Evolutionary conservation across 2,888 invertebrate genomes (phyloP), one percentile per base, ranked within the genome.

Genomic region (Phengaris alcon): DNA sequence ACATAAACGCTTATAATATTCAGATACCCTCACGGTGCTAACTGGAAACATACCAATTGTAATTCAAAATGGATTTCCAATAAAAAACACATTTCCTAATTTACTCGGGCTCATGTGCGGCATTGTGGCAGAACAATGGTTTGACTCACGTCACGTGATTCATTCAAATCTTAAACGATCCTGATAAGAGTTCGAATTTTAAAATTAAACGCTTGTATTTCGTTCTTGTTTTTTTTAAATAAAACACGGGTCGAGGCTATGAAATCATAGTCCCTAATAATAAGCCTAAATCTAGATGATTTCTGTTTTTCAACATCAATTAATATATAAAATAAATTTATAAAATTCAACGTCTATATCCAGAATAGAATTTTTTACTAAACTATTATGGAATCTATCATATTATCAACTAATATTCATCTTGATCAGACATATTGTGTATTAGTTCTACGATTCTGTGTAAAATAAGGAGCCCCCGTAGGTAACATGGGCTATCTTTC

Each of bases 81-180:
- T 91, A 92, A 91, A 93, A 91, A 90, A 89, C 84, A 88, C 91
- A 90, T 93, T 91, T 90, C 93, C 92, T 91, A 93, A 93, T 91
- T 92, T 90, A 92, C 91, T 86, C 81, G 82, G 82, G 82, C 82
- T 80, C 82, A 83, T 84, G 83, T 84, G 78, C 78, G 81, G 88
- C 86, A 89, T 88, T 90, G 88, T 87, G 83, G 84, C 84, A 83
- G 89, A 90, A 92, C 91, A 92, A 91, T 92, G 88, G 87, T 82
- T 88, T 92, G 91, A 91, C 86, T 91, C 91, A 91, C 81, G 85
- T 87, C 84, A 86, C 86, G 87, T 91, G 90, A 92, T 88, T 92
- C 92, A 92, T 90, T 89, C 88, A 86, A 88, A 87, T 83, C 80
- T 77, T 75, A 77, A 79, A 77, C 79, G 79, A 79, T 76, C 78